Evolutionary conservation across 2,113 vertebrate genomes (phyloP), one percentile per base, ranked within the genome.

Genomic region (Lycaon pictus): DNA sequence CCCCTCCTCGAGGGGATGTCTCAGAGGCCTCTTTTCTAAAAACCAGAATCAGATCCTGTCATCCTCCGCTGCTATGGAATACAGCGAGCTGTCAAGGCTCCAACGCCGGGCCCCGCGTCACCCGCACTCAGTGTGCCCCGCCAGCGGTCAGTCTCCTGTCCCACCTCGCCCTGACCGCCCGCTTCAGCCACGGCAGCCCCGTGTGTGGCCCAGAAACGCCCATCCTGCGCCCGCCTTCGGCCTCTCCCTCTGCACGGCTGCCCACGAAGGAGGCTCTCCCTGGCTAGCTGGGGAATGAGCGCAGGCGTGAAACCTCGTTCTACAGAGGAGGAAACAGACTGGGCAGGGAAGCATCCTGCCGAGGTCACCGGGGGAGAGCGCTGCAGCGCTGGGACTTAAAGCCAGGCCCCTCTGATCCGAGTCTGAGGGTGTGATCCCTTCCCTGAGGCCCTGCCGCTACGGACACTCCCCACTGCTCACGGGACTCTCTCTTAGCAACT

Each of bases 161-260:
- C 63, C 25, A 0, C 25, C 19, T 16, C 7, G 32, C 7, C 87
- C 7, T 5, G 17, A 2, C n/a, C 0, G 0, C 62, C 20, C 32
- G 58, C 53, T 16, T 56, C 20, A 51, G 48, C 20, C 62, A 72
- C 0, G 25, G 32, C 0, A 1, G 12, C n/a, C 83, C 53, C 71
- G 65, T 11, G 48, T 7, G 3, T 6, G 19, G 20, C 32, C 10
- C 81, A 90, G 53, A 86, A 25, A 63, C 0, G 2, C 65, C 80
- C 9, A 2, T 17, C 74, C 15, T 9, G 11, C 56, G 56, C 51
- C 63, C 3, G n/a, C 82, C 11, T 43, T 16, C 0, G 1, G 67
- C 9, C 25, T 90, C 53, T 53, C 25, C 20, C 23, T n/a, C 23
- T 53, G 5, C 51, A 51, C 8, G 62, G 63, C 23, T 27, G 65